These are phyloP conservation scores for Takifugu ocellatus DNA, from an alignment of 2,797 vertebrate genomes.

Conservation along the genomic window DNA sequence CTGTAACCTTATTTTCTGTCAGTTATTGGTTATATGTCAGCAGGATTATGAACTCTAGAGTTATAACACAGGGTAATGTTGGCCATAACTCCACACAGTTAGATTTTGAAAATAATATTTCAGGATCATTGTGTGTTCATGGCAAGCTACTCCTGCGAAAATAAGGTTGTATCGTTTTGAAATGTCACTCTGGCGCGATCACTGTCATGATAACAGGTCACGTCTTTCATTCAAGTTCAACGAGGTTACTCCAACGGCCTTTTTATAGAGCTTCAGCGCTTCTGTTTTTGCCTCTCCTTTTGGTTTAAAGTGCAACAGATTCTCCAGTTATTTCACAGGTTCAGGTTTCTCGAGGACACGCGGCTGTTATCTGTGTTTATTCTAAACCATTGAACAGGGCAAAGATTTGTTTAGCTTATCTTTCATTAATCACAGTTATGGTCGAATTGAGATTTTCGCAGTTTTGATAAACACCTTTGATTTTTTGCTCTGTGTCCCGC, in stretches of 20 bases:
- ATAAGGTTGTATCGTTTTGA: slow-evolving; percentile 1
- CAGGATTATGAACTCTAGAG: background rate
- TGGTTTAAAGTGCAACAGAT: background rate
- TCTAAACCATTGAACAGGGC: background rate
- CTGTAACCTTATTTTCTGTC: background rate
- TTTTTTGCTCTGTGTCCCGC: slow-evolving; percentile 1
- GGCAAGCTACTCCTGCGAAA: background rate
- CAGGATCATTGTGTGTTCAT: background rate
- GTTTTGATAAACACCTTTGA: background rate
- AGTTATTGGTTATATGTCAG: no score
- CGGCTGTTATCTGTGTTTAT: background rate
- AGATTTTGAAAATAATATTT: background rate
- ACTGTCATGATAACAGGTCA: slow-evolving; percentile 20
- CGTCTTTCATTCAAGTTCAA: slow-evolving; percentile 1
- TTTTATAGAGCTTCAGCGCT: no score
- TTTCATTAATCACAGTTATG: background rate
- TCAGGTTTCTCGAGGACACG: background rate
- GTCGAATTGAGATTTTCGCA: background rate
- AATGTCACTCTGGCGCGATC: background rate
- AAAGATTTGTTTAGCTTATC: background rate
- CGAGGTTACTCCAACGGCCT: background rate
- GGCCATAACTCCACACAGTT: background rate
- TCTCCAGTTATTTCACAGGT: background rate
- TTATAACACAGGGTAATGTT: background rate
- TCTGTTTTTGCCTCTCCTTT: no score